These are phyloP conservation scores for Agrotis puta DNA, from an alignment of 2,888 invertebrate species.

Conservation along the genomic window DNA sequence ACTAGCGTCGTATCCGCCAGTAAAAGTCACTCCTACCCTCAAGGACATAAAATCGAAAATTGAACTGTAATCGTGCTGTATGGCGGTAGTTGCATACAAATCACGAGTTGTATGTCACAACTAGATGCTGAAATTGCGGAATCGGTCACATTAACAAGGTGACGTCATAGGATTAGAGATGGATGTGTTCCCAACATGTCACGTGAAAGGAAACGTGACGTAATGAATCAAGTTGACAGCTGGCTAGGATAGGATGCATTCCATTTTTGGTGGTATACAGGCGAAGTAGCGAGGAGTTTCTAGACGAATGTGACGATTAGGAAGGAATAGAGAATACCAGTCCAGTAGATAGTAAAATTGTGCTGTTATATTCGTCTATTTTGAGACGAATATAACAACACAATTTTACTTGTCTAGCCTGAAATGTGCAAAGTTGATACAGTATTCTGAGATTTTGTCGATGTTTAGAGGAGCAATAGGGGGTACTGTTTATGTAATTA, in stretches of 20 bases:
- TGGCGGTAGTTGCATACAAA: conserved; percentile 21
- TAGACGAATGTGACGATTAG: conserved; percentile 16
- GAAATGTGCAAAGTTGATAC: background rate
- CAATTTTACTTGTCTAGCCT: conserved; percentile 1
- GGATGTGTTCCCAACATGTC: conserved; percentile 31
- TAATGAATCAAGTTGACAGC: conserved; percentile 62
- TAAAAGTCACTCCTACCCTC: conserved; percentile 25
- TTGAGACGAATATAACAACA: too few relatives aligned
- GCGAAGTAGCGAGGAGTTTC: conserved; percentile 21
- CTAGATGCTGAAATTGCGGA: conserved; percentile 39
- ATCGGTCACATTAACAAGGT: conserved; percentile 51
- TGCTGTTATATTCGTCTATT: background rate
- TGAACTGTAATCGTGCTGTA: conserved; percentile 9
- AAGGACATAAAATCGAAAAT: conserved; percentile 45
- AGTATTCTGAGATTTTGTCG: background rate
- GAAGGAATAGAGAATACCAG: conserved; percentile 3
- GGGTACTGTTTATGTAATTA: background rate
- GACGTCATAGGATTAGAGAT: conserved; percentile 58
- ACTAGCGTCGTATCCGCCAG: background rate
- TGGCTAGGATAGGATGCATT: conserved; percentile 29
- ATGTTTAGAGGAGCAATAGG: background rate
- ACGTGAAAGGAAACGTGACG: conserved; percentile 55
- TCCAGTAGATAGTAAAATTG: background rate
- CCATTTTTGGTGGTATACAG: conserved; percentile 35
- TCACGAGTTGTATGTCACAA: conserved; percentile 53